Percentiles rank a stretch among this genome's conserved stretches.
phyloP scores from a whole-genome alignment of 2,888 invertebrate genomes.

The Mimas tiliae region DNA sequence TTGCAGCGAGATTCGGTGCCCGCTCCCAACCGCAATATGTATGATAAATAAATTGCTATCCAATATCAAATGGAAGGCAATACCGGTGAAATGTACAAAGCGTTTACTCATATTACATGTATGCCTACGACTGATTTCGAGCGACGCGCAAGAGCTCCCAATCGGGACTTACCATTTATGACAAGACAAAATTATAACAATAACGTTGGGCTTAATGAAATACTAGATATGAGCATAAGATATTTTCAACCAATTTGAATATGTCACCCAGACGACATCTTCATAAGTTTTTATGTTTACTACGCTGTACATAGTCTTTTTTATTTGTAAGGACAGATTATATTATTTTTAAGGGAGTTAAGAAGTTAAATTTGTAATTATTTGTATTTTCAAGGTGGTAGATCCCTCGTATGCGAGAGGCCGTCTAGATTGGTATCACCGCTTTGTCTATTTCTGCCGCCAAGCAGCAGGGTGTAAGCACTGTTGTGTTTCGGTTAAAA shows the following conservation, averaged over 20 bases:
- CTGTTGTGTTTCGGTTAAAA: too few relatives aligned
- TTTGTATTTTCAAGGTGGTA: too few relatives aligned
- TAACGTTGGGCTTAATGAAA: background rate
- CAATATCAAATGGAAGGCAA: conserved; percentile 82
- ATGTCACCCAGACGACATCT: background rate
- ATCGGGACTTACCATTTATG: conserved; percentile 28
- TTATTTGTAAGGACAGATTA: background rate
- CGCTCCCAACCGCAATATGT: conserved; percentile 77
- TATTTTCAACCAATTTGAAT: too few relatives aligned
- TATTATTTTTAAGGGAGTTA: too few relatives aligned
- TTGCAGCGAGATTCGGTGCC: conserved; percentile 68
- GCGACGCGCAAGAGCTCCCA: conserved; percentile 30
- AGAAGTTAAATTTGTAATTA: too few relatives aligned
- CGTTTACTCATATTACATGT: conserved; percentile 73
- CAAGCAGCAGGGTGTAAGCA: too few relatives aligned
- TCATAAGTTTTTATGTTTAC: background rate
- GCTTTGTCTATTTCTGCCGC: too few relatives aligned
- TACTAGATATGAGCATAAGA: background rate
- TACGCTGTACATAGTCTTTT: background rate
- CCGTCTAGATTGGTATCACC: too few relatives aligned
- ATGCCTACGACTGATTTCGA: conserved; percentile 57
- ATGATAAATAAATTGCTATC: conserved; percentile 85
- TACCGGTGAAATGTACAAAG: conserved; percentile 80
- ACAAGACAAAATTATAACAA: conserved; percentile 17
- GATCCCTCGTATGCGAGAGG: too few relatives aligned